Evolutionary conservation across 2,113 vertebrate genomes (phyloP).

Genomic region (Cinclus cinclus): DNA sequence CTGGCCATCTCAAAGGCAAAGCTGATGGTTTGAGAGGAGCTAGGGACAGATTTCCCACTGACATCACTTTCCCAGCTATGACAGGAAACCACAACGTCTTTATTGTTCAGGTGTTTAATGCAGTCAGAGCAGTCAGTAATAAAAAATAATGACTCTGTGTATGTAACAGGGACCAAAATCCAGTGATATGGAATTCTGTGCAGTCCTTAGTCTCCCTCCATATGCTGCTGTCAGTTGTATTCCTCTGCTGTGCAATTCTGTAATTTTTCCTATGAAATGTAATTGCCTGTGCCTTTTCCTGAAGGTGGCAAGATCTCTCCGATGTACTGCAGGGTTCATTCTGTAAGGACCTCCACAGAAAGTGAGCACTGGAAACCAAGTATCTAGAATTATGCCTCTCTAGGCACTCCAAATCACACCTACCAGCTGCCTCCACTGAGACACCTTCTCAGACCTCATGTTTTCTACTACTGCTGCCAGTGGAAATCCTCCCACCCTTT

Average conservation of each 20-base stretch:
- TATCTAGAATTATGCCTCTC: background rate
- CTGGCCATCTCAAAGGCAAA: background rate
- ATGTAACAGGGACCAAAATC: background rate
- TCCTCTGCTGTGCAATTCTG: background rate
- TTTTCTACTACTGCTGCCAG: background rate
- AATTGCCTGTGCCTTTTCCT: background rate
- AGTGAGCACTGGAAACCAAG: background rate
- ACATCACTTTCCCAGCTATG: background rate
- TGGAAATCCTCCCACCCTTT: background rate
- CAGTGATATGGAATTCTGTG: background rate
- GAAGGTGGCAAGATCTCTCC: background rate
- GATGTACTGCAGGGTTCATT: background rate
- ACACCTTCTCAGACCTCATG: background rate
- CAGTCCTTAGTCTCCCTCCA: background rate
- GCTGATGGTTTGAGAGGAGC: background rate
- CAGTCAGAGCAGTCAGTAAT: constrained; percentile 1
- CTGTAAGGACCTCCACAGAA: background rate
- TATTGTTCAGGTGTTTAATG: constrained; percentile 51
- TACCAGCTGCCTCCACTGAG: background rate
- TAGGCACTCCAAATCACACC: background rate
- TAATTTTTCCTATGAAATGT: background rate
- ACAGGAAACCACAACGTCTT: background rate
- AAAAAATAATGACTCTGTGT: constrained; percentile 8
- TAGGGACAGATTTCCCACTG: constrained; percentile 10
- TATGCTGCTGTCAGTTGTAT: background rate